Evolutionary conservation across 2,888 invertebrate genomes (phyloP), one percentile per base, ranked within the genome.

Genomic region (Stramonita haemastoma): DNA sequence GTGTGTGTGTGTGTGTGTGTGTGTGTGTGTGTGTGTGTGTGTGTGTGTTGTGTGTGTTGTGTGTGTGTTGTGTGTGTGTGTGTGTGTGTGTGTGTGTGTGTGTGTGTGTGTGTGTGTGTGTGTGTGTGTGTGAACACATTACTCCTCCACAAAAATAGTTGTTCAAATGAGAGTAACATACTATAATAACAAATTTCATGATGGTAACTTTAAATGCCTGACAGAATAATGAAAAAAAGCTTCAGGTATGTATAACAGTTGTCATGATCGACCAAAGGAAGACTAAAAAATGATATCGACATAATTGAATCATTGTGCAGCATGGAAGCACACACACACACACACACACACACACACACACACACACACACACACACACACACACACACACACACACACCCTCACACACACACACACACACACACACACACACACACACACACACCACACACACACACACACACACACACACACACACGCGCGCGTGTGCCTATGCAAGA

Each of bases 41-140:
- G 26, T 13, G 73, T 6, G 15, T 77, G n/a, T 77, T 0, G 60
- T 60, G 60, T 60, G 13, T 13, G 13, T 19, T 60, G 19, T 26
- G 66, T 15, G 19, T 5, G 29, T 29, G 73, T 6, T 1, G 17
- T 13, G 66, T 13, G 66, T 13, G 66, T 13, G 13, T 13, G 66
- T 66, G 66, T 66, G 66, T 66, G 66, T 66, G 66, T 66, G 15
- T 77, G 26, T 77, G 73, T 86, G 73, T 77, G 73, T 77, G 73
- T 77, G 73, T 77, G 73, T 77, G 66, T 66, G 66, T 22, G 66
- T 66, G 66, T 66, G 66, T 66, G 66, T 66, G 66, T 66, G 66
- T 26, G 66, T 66, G 66, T 22, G 66, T 66, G 66, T 66, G 17
- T 66, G 26, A 6, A 2, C 2, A 66, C 26, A 13, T 26, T 66